These are phyloP conservation scores for Phrynocephalus guinanensis DNA, from an alignment of 2,797 vertebrate genomes.

Conservation along the genomic window DNA sequence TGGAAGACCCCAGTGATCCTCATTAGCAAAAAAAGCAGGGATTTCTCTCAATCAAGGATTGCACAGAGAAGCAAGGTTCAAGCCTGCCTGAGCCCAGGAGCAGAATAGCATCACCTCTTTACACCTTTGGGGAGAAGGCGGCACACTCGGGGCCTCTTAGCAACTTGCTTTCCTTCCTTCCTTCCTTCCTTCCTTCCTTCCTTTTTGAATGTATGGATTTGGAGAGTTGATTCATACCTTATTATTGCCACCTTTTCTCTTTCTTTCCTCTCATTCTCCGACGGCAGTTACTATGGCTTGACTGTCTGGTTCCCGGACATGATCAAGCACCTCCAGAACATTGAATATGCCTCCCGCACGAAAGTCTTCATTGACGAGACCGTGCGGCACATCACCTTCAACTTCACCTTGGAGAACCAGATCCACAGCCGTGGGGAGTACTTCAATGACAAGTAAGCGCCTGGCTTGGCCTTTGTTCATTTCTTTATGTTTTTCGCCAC, in stretches of 20 bases:
- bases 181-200: background rate
- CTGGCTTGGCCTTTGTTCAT: background rate
- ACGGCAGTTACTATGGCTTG: slow-evolving; percentile 92
- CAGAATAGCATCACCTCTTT: too few species aligned
- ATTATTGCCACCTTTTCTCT: too few species aligned
- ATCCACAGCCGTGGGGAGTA: slow-evolving; percentile 93
- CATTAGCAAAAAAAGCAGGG: background rate
- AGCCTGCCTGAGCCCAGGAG: too few species aligned
- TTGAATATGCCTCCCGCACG: slow-evolving; percentile 91
- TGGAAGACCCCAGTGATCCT: background rate
- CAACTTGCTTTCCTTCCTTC: background rate
- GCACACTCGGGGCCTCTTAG: background rate
- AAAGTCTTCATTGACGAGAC: slow-evolving; percentile 92
- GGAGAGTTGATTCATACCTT: too few species aligned
- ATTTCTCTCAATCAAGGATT: background rate
- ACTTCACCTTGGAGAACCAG: slow-evolving; percentile 98
- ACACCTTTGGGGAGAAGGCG: background rate
- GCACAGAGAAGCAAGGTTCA: too few species aligned
- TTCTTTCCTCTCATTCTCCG: background rate
- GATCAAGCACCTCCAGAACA: slow-evolving; percentile 95
- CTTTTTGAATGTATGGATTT: background rate
- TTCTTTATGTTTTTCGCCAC: background rate
- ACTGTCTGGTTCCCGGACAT: slow-evolving; percentile 98
- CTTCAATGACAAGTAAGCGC: slow-evolving; percentile 94
- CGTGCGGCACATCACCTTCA: slow-evolving; percentile 94